Conservation (phyloP, 2,113 vertebrate genomes). For the Ammodytes dubius region DNA sequence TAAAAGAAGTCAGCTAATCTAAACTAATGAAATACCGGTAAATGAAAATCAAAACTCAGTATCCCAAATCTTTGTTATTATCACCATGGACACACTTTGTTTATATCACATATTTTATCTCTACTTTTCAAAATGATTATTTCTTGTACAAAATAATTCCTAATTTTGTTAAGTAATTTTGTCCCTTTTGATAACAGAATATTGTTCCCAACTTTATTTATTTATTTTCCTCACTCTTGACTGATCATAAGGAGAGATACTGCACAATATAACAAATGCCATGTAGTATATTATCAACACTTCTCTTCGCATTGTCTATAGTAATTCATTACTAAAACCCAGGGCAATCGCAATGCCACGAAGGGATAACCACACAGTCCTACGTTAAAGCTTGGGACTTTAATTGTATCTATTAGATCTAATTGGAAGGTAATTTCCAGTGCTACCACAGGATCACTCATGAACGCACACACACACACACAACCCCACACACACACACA, state of each 20-base stretch:
- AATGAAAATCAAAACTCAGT: too few species aligned
- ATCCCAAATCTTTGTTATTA: too few species aligned
- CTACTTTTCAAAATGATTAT: too few species aligned
- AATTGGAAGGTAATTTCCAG: conserved; percentile 54
- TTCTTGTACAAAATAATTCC: too few species aligned
- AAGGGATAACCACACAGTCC: conserved; percentile 30
- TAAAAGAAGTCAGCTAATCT: too few species aligned
- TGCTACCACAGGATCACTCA: conserved; percentile 39
- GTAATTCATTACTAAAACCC: conserved; percentile 53
- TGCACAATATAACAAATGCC: conserved; percentile 20
- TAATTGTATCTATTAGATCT: conserved; percentile 57
- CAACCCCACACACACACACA: too few species aligned
- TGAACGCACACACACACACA: conserved; percentile 15
- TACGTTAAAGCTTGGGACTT: conserved; percentile 24
- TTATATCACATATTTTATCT: too few species aligned
- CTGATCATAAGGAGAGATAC: conserved; percentile 1
- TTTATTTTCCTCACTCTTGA: not conserved
- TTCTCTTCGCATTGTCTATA: conserved; percentile 15
- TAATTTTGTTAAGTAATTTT: not conserved
- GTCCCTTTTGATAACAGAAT: not conserved
- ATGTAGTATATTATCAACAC: conserved; percentile 17
- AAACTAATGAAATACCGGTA: too few species aligned
- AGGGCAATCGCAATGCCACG: conserved; percentile 20
- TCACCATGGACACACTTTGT: too few species aligned
- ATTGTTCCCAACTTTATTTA: not conserved